A percentile compares a stretch with the other conserved stretches of the same genome.
These are phyloP conservation scores for Hippoglossus stenolepis DNA, from an alignment of 2,113 vertebrate genomes.

Conservation along the genomic window DNA sequence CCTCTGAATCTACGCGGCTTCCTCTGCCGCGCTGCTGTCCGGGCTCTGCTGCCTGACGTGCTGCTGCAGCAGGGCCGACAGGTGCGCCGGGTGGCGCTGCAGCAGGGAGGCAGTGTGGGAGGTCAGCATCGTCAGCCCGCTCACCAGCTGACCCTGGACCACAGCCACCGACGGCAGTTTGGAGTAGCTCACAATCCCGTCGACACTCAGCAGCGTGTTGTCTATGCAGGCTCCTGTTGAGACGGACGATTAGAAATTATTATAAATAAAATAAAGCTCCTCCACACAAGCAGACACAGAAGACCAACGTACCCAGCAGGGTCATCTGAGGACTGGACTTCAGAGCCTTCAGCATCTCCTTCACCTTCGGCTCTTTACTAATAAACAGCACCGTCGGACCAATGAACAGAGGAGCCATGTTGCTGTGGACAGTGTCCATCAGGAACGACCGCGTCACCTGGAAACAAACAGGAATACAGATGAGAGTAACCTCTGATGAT, in stretches of 20 bases:
- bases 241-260: neutral
- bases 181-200: constrained; percentile 87
- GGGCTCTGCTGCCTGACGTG: constrained; percentile 81
- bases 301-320: constrained; percentile 85
- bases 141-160: constrained; percentile 84
- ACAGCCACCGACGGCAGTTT: constrained; percentile 83
- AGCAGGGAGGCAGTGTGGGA: constrained; percentile 85
- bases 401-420: constrained; percentile 88
- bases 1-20: constrained; percentile 51
- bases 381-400: constrained; percentile 87
- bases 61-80: constrained; percentile 86
- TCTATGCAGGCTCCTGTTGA: constrained; percentile 89
- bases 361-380: constrained; percentile 87
- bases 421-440: constrained; percentile 79
- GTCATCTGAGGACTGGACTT: constrained; percentile 84
- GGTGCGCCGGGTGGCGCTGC: constrained; percentile 79
- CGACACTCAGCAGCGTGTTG: constrained; percentile 86
- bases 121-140: constrained; percentile 81
- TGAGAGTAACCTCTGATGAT: neutral
- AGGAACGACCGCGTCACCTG: constrained; percentile 87
- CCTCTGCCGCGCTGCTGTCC: neutral
- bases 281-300: neutral
- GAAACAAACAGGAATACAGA: constrained; percentile 3
- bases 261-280: neutral
- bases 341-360: constrained; percentile 88